Base-by-base conservation (phyloP, 1,140 invertebrate species). In the fruit fly (Drosophila melanogaster) region DNA sequence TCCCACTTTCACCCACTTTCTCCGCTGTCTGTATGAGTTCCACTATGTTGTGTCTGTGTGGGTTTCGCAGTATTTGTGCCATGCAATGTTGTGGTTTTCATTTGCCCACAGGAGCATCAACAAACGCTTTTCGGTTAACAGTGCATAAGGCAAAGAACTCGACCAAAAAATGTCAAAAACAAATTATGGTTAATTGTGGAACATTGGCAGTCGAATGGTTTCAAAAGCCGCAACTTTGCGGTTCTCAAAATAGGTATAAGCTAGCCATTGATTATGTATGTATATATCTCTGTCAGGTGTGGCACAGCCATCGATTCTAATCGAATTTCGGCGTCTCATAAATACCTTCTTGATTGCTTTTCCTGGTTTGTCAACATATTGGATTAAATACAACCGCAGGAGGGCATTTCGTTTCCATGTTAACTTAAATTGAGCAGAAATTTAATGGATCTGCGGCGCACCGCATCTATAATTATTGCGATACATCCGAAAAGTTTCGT, bases 151-250 rank as follows among this genome's bases (percentile, higher is more conserved):
- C 40, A 7, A 26, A 24, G n/a, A 26, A 4, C 11, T 14, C 4
- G 4, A 11, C 11, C n/a, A 60, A 41, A 26, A 26, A 44, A 24
- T 5, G 8, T n/a, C 22, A 19, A 11, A 58, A 62, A 57, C 24
- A 50, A 71, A 69, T 71, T 71, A 71, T 70, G 30, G 51, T 50
- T 71, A 71, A 58, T 70, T 70, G 51, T 4, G 4, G 3, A 11
- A 10, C 40, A 46, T 17, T 59, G 44, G 33, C 26, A 30, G 26
- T 38, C 51, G 22, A 33, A 17, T 15, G 10, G 22, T 15, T 12
- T 2, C 22, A 12, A 4, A 4, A 33, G 15, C 19, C 30, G 11
- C 46, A 0, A 6, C 15, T 37, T 47, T 65, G 41, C 41, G 61
- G 58, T 30, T 37, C 22, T 11, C 59, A 22, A 58, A 61, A 26